Percentiles rank a stretch among this genome's conserved stretches.
Conservation (phyloP, 2,888 invertebrate genomes). For the Drepanosiphum platanoidis region DNA sequence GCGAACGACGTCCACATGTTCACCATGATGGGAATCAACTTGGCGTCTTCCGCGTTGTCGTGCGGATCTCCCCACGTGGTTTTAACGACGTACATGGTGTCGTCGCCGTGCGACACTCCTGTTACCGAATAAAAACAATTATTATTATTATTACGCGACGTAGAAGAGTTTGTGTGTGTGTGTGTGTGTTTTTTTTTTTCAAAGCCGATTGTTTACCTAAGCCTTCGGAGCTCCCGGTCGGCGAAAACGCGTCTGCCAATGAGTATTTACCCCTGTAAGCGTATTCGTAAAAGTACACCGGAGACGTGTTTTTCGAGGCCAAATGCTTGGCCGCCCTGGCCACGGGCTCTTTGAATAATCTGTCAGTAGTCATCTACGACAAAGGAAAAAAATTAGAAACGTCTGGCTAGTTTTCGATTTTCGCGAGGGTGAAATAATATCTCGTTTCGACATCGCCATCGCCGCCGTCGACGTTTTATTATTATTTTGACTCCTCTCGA, state of each 20-base stretch:
- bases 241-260: slow-evolving; percentile 65
- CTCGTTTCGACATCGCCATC: too few relatives aligned
- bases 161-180: too few relatives aligned
- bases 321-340: slow-evolving; percentile 65
- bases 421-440: too few relatives aligned
- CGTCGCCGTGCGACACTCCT: slow-evolving; percentile 65
- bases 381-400: too few relatives aligned
- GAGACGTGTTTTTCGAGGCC: slow-evolving; percentile 64
- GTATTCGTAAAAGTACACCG: slow-evolving; percentile 66
- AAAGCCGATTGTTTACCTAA: slow-evolving; percentile 23
- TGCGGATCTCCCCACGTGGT: slow-evolving; percentile 66
- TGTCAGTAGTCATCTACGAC: slow-evolving; percentile 65
- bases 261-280: slow-evolving; percentile 65
- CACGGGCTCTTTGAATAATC: slow-evolving; percentile 65
- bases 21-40: slow-evolving; percentile 70
- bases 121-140: too few relatives aligned
- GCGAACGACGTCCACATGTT: slow-evolving; percentile 72
- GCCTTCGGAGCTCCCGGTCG: not conserved
- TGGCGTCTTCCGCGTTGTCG: slow-evolving; percentile 68
- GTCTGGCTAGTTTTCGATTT: too few relatives aligned
- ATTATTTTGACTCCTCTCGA: too few relatives aligned
- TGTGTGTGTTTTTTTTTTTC: not conserved
- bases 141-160: not conserved
- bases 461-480: too few relatives aligned
- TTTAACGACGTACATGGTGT: slow-evolving; percentile 64